Percentiles rank a stretch among this genome's conserved stretches.
Evolutionary conservation across 2,888 invertebrate species (phyloP).

Genomic region (Lasioglossum pauxillum): DNA sequence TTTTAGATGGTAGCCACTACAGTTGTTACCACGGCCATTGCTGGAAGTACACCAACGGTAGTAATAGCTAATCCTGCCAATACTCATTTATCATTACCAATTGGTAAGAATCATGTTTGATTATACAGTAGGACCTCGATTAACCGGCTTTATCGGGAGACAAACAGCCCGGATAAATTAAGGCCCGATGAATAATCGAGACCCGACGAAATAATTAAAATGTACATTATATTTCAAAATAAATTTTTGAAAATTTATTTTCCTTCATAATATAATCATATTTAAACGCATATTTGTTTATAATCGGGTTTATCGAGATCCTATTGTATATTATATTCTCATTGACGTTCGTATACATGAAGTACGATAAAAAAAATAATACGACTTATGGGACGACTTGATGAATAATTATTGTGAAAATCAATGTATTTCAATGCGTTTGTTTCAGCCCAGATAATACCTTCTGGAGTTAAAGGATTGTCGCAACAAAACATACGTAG

Average conservation of each 20-base stretch:
- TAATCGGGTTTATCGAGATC: no score
- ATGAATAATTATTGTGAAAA: neutral
- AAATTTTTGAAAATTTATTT: no score
- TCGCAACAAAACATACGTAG: slow-evolving; percentile 82
- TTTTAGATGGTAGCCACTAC: slow-evolving; percentile 83
- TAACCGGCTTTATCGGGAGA: no score
- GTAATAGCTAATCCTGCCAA: slow-evolving; percentile 84
- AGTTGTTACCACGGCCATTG: slow-evolving; percentile 81
- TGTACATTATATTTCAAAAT: no score
- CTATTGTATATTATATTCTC: neutral
- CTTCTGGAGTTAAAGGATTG: slow-evolving; percentile 82
- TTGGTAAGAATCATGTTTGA: slow-evolving; percentile 74
- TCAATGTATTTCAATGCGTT: neutral
- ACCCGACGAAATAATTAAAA: no score
- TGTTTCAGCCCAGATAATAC: slow-evolving; percentile 82
- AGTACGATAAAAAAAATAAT: neutral
- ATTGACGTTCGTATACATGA: neutral
- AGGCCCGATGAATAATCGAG: no score
- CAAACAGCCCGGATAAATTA: no score
- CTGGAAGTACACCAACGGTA: slow-evolving; percentile 82
- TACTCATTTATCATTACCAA: slow-evolving; percentile 84
- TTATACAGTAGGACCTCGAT: neutral
- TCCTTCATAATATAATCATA: no score
- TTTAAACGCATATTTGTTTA: no score
- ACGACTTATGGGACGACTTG: neutral